Evolutionary conservation across 1,140 invertebrate genomes (phyloP), one percentile per base, ranked within the genome.

Genomic region (Cotesia glomerata): DNA sequence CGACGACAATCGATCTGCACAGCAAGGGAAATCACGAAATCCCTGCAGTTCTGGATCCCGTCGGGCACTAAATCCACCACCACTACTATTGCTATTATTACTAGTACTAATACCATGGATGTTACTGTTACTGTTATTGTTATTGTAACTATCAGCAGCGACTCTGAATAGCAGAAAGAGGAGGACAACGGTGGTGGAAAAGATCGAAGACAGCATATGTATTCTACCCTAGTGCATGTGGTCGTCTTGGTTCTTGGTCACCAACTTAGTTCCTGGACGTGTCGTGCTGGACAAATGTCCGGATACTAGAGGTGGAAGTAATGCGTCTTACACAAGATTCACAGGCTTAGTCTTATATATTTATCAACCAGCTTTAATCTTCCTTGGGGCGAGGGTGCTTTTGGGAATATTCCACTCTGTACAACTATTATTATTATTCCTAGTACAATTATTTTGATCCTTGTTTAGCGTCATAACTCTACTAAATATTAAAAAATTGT

Each of bases 301-400:
- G 85, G 85, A 87, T 86, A 85, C 84, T 79, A 77, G 80, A 64
- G 72, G 81, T 86, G 85, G 85, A 86, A 86, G 85, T 81, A 81
- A 84, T 87, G 80, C 82, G 81, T 87, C 85, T 87, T 85, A 76
- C 75, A 16, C 13, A 35, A 35, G 16, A 52, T 8, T 18, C n/a
- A 26, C 16, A 9, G n/a, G 32, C 26, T 11, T 14, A n/a, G 9
- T 32, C 58, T 16, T 56, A 56, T 56, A 56, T 18, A 18, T 18
- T 14, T 62, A 59, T 39, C 34, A 74, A 36, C 13, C 39, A 34
- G 35, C 61, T n/a, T 13, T 35, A 26, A 39, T 61, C 39, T 45
- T 45, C 11, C 7, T 7, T 5, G 11, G 39, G 8, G 39, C 3
- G 26, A 26, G 39, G 39, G 7, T 8, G 39, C 39, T 45, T 45